These are phyloP conservation scores for Muraenolepis orangiensis DNA, from an alignment of 2,797 vertebrate species.

Conservation along the genomic window DNA sequence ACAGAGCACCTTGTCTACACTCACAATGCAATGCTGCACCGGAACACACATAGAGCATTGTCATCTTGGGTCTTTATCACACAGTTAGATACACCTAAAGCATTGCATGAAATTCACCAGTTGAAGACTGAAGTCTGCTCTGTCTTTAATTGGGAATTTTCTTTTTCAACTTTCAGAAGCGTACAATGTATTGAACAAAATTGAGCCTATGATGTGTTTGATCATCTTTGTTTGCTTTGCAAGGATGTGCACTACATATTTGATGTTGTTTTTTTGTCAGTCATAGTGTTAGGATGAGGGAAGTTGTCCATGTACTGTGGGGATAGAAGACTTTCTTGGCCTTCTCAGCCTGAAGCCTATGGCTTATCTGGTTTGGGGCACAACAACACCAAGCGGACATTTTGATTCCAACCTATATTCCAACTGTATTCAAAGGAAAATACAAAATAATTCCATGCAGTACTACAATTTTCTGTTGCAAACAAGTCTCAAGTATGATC, in stretches of 20 bases:
- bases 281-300: no score
- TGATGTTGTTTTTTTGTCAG: no score
- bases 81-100: not conserved
- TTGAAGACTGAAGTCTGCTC: no score
- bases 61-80: not conserved
- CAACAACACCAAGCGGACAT: not conserved
- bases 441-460: not conserved
- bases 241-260: no score
- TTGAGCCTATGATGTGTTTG: not conserved
- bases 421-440: not conserved
- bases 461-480: not conserved
- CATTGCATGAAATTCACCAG: not conserved
- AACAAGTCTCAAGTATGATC: not conserved
- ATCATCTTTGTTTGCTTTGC: no score
- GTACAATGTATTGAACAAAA: not conserved
- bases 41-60: not conserved
- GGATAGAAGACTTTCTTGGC: not conserved
- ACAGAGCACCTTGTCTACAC: not conserved
- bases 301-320: no score
- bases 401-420: not conserved
- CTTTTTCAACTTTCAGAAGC: not conserved
- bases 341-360: not conserved
- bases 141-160: not conserved
- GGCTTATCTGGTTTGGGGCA: not conserved
- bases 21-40: not conserved